Percentiles rank a stretch among this genome's conserved stretches.
phyloP scores from a whole-genome alignment of 2,113 vertebrate genomes.

The Podocnemis expansa region DNA sequence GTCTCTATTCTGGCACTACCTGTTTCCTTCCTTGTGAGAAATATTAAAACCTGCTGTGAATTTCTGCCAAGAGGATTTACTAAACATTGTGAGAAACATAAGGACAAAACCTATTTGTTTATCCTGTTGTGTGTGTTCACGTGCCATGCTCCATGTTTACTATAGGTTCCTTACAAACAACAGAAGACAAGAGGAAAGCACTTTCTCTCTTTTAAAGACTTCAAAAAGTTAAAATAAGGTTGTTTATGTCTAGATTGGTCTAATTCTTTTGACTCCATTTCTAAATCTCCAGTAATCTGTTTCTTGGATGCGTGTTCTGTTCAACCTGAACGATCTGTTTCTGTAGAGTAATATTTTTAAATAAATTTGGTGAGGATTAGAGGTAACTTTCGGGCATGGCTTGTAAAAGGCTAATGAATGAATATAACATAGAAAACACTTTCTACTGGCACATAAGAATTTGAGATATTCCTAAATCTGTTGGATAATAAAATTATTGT shows the following conservation, averaged over 20 bases:
- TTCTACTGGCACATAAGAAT: not conserved
- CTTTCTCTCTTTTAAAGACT: not conserved
- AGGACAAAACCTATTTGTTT: not conserved
- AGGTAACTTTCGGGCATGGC: not conserved
- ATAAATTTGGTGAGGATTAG: not conserved
- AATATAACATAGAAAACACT: not conserved
- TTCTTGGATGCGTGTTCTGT: not conserved
- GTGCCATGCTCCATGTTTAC: not conserved
- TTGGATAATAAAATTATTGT: not conserved
- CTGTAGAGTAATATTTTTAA: not conserved
- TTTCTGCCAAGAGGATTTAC: not conserved
- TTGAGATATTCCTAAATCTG: not conserved
- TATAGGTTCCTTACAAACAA: not conserved
- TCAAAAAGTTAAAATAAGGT: not conserved
- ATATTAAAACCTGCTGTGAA: not conserved
- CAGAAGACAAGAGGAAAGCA: not conserved
- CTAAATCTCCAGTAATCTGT: not conserved
- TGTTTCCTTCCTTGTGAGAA: rapidly evolving
- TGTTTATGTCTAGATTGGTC: not conserved
- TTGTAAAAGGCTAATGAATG: not conserved
- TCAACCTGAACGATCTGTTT: not conserved
- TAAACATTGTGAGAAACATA: not conserved
- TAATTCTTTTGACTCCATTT: not conserved
- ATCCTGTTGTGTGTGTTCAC: not conserved
- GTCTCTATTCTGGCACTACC: not conserved